phyloP scores from a whole-genome alignment of 2,888 invertebrate species.

The Drosophila neonasuta region DNA sequence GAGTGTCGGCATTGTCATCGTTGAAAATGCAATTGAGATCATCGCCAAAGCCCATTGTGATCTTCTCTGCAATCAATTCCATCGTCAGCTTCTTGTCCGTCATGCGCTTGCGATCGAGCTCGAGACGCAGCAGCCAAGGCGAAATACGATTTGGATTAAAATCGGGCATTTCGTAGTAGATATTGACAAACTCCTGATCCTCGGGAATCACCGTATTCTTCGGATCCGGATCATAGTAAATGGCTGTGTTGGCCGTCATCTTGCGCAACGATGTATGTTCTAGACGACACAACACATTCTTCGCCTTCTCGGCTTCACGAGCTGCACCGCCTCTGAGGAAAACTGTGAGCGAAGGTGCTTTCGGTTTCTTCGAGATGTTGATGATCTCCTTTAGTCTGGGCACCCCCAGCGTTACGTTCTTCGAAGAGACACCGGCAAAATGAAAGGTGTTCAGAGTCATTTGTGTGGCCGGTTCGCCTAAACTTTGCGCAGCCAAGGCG shows the following conservation, averaged over 20 bases:
- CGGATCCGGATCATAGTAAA: slow-evolving; percentile 99
- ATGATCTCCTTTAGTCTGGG: slow-evolving; percentile 98
- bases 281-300: slow-evolving; percentile 97
- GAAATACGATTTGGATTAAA: slow-evolving; percentile 98
- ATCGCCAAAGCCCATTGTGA: slow-evolving; percentile 99
- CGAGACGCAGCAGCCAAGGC: slow-evolving; percentile 98
- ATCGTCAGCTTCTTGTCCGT: slow-evolving; percentile 99
- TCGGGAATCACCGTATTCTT: slow-evolving; percentile 99
- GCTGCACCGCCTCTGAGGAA: slow-evolving; percentile 98
- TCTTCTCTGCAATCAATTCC: slow-evolving; percentile 99
- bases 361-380: slow-evolving; percentile 99
- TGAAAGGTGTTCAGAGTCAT: slow-evolving; percentile 99
- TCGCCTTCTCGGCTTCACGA: slow-evolving; percentile 99
- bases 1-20: slow-evolving; percentile 99
- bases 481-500: slow-evolving; percentile 98
- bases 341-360: slow-evolving; percentile 99
- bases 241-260: slow-evolving; percentile 98
- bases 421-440: slow-evolving; percentile 99
- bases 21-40: slow-evolving; percentile 99
- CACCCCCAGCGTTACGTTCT: slow-evolving; percentile 99
- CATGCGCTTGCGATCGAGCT: slow-evolving; percentile 98
- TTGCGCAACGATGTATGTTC: slow-evolving; percentile 99
- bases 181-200: slow-evolving; percentile 99
- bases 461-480: slow-evolving; percentile 99
- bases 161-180: slow-evolving; percentile 99